Percentiles rank a stretch among this genome's conserved stretches.
These are phyloP conservation scores for Lapara coniferarum DNA, from an alignment of 2,888 invertebrate species.

Conservation along the genomic window DNA sequence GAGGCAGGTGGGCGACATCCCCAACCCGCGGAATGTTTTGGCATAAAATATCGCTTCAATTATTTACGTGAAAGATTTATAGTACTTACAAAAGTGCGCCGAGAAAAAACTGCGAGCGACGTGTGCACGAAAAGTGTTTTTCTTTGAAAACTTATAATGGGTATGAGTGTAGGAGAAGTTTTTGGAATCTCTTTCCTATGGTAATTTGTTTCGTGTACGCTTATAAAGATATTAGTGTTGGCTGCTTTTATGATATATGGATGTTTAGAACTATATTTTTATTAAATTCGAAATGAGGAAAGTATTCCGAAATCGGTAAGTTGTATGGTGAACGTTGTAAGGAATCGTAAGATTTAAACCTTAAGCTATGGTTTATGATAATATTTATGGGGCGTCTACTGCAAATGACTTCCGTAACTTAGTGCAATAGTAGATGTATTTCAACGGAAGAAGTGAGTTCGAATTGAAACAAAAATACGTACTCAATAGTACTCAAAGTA, in stretches of 20 bases:
- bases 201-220: constrained; percentile 81
- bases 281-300: not conserved
- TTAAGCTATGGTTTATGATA: too few species aligned
- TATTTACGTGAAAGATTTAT: constrained; percentile 84
- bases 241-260: constrained; percentile 5
- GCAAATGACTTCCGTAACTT: too few species aligned
- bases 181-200: constrained; percentile 81
- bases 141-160: constrained; percentile 83
- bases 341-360: not conserved
- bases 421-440: not conserved
- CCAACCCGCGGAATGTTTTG: constrained; percentile 81
- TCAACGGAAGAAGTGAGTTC: not conserved
- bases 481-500: too few species aligned
- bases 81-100: constrained; percentile 83
- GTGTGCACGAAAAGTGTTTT: constrained; percentile 84
- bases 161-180: constrained; percentile 80
- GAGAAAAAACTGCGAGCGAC: constrained; percentile 81
- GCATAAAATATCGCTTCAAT: constrained; percentile 85
- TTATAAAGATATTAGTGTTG: constrained; percentile 71
- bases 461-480: not conserved
- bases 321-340: not conserved
- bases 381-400: too few species aligned
- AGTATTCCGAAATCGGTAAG: not conserved
- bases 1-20: constrained; percentile 80
- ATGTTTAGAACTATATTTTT: not conserved